Evolutionary conservation across 2,113 vertebrate species (phyloP).

Genomic region (Thinocorus orbignyianus): DNA sequence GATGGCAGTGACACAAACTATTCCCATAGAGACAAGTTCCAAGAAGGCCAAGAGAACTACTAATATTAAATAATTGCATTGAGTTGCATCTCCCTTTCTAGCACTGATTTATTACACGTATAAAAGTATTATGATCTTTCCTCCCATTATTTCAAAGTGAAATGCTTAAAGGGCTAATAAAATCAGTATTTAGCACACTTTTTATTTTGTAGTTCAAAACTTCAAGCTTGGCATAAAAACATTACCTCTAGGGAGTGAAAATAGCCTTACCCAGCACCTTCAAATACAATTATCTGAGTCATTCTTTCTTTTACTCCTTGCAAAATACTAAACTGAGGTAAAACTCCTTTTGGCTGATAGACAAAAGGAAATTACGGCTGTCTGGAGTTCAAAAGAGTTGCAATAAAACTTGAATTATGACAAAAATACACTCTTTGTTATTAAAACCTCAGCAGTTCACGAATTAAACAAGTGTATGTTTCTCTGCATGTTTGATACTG

Average conservation of each 20-base stretch:
- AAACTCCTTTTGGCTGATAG: conserved; percentile 32
- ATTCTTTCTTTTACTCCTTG: conserved; percentile 39
- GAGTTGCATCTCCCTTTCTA: background rate
- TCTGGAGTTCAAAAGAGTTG: conserved; percentile 42
- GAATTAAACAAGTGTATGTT: background rate
- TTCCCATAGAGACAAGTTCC: background rate
- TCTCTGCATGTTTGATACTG: background rate
- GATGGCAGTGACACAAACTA: background rate
- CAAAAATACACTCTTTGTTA: conserved; percentile 14
- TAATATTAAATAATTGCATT: conserved; percentile 20
- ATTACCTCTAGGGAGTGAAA: conserved; percentile 22
- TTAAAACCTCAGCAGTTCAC: background rate
- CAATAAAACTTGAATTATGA: conserved; percentile 44
- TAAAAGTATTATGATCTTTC: conserved; percentile 47
- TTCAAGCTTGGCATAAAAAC: conserved; percentile 12
- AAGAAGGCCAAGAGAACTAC: conserved; percentile 8
- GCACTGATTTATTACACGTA: conserved; percentile 25
- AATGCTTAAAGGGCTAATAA: conserved; percentile 57
- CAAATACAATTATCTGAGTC: conserved; percentile 29
- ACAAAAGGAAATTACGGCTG: conserved; percentile 47
- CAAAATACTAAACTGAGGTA: conserved; percentile 25
- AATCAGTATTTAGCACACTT: conserved; percentile 49
- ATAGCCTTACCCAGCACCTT: conserved; percentile 40
- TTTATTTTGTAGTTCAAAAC: conserved; percentile 50
- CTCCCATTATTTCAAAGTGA: conserved; percentile 43